A percentile compares a stretch with the other conserved stretches of the same genome.
Evolutionary conservation across 2,888 invertebrate species (phyloP).

Genomic region (Phalera bucephala): DNA sequence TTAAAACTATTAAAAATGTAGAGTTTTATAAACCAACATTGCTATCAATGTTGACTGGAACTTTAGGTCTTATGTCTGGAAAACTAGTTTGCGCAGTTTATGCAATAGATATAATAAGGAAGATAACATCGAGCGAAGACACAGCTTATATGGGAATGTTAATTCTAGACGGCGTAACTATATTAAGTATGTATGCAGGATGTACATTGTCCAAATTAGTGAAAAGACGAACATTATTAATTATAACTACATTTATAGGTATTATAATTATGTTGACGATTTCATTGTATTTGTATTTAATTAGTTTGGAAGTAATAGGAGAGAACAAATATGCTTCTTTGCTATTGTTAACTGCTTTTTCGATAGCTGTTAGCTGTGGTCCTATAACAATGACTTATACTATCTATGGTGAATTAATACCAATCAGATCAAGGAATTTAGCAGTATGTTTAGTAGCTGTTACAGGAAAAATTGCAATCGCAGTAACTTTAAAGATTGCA

Average conservation of each 20-base stretch:
- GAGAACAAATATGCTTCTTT: conserved; percentile 35
- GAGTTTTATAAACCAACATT: conserved; percentile 44
- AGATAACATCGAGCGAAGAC: conserved; percentile 37
- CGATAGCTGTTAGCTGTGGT: conserved; percentile 40
- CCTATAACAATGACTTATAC: conserved; percentile 34
- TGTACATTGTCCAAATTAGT: conserved; percentile 27
- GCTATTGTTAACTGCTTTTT: conserved; percentile 29
- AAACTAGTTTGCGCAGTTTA: conserved; percentile 46
- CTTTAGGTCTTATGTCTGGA: conserved; percentile 31
- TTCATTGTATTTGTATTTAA: conserved; percentile 36
- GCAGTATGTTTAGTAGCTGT: conserved; percentile 22
- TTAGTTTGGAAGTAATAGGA: conserved; percentile 18
- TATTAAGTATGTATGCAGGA: conserved; percentile 41
- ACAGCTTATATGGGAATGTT: conserved; percentile 48
- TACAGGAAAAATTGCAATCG: conserved; percentile 5
- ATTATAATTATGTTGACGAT: conserved; percentile 30
- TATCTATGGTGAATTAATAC: conserved; percentile 38
- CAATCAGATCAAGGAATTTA: conserved; percentile 34
- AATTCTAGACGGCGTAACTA: conserved; percentile 48
- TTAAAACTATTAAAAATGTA: conserved; percentile 14
- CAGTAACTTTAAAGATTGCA: conserved; percentile 26
- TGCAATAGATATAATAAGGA: conserved; percentile 47
- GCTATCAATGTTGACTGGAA: conserved; percentile 23
- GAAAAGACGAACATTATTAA: conserved; percentile 35
- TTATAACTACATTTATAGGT: conserved; percentile 26